These are phyloP conservation scores for Agrotis puta DNA, from an alignment of 2,888 invertebrate genomes.

Conservation along the genomic window DNA sequence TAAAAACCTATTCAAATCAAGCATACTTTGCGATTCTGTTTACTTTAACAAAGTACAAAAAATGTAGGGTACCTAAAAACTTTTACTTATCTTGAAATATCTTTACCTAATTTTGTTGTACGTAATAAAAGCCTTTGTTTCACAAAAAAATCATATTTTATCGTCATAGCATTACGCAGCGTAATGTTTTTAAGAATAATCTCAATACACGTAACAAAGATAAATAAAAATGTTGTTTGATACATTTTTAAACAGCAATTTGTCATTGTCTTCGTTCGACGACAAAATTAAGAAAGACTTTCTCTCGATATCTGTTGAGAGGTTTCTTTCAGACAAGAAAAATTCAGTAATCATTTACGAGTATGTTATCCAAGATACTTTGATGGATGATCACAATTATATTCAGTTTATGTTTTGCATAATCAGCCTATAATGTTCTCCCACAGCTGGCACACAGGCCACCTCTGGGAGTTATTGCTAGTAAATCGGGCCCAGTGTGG, in stretches of 20 bases:
- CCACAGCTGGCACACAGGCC: no score
- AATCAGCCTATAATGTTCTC: no score
- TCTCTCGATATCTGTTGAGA: slow-evolving; percentile 70
- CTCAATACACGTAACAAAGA: slow-evolving; percentile 22
- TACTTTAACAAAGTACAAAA: not conserved
- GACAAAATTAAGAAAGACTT: slow-evolving; percentile 74
- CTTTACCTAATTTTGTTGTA: slow-evolving; percentile 2
- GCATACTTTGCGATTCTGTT: slow-evolving; percentile 6
- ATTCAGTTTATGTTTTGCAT: slow-evolving; percentile 75
- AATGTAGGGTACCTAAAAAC: not conserved
- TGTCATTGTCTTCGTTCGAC: slow-evolving; percentile 69
- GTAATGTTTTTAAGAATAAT: slow-evolving; percentile 40
- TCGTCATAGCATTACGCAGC: slow-evolving; percentile 27
- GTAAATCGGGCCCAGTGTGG: no score
- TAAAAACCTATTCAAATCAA: not conserved
- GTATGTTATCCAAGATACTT: slow-evolving; percentile 75
- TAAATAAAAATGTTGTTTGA: slow-evolving; percentile 30
- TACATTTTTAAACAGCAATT: slow-evolving; percentile 65
- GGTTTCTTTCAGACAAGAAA: slow-evolving; percentile 73
- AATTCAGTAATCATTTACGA: slow-evolving; percentile 73
- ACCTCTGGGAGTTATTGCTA: no score
- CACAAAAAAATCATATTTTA: not conserved
- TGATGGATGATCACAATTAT: slow-evolving; percentile 83
- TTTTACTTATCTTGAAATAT: slow-evolving; percentile 15
- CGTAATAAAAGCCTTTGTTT: slow-evolving; percentile 23